Conservation (phyloP, 1,140 invertebrate species). For the Carposina sasakii region DNA sequence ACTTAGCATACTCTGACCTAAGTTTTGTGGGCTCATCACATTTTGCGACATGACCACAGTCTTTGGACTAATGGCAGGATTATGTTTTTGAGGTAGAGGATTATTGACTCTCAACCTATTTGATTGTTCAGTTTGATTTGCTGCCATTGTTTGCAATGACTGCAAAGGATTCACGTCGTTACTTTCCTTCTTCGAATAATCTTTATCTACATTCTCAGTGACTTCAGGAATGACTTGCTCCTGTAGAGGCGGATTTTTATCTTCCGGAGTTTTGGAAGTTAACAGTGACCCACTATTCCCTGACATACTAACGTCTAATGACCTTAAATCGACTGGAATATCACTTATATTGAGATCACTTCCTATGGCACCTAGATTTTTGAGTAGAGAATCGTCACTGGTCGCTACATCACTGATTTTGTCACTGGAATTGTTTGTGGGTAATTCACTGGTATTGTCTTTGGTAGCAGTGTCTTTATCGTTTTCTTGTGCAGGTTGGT, state of each 20-base stretch:
- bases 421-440: constrained; percentile 60
- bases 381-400: constrained; percentile 68
- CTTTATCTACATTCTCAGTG: constrained; percentile 46
- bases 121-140: constrained; percentile 51
- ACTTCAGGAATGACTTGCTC: constrained; percentile 61
- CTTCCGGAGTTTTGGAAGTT: constrained; percentile 49
- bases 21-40: constrained; percentile 61
- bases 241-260: constrained; percentile 51
- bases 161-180: constrained; percentile 47
- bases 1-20: constrained; percentile 54
- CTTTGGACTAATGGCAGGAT: constrained; percentile 45
- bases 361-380: constrained; percentile 71
- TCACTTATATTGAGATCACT: constrained; percentile 72
- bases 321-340: constrained; percentile 70
- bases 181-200: constrained; percentile 36
- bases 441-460: constrained; percentile 50
- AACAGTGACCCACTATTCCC: constrained; percentile 60
- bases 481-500: constrained; percentile 37
- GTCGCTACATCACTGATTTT: constrained; percentile 68
- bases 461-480: constrained; percentile 53
- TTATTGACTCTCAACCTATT: constrained; percentile 47
- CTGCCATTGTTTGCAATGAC: constrained; percentile 58
- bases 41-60: constrained; percentile 57
- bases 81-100: constrained; percentile 52
- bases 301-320: constrained; percentile 70